Conservation (phyloP, 2,113 vertebrate species). For the Prunella fulvescens region DNA sequence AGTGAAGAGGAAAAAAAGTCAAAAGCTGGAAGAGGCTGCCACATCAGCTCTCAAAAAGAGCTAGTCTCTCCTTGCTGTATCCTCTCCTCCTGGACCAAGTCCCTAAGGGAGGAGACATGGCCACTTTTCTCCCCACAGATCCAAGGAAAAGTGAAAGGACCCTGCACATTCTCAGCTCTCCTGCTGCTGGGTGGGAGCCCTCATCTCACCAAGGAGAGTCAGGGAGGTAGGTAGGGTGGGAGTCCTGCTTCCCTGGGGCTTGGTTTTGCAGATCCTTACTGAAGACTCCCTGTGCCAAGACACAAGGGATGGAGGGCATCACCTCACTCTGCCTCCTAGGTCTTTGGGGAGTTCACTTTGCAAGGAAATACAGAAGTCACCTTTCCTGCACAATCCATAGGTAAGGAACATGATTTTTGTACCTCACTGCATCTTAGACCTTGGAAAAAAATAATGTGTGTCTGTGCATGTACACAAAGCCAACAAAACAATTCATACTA, state of each 20-base stretch:
- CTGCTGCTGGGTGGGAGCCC: background rate
- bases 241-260: background rate
- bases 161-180: background rate
- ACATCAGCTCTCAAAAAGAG: accelerated
- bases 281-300: background rate
- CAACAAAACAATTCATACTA: background rate
- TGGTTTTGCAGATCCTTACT: background rate
- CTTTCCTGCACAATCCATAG: background rate
- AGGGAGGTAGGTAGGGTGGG: accelerated
- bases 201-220: background rate
- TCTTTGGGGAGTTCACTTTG: background rate
- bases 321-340: background rate
- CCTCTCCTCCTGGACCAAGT: background rate
- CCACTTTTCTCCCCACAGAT: background rate
- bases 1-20: background rate
- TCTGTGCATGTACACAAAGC: background rate
- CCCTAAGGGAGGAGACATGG: background rate
- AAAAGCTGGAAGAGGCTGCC: background rate
- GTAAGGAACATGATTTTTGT: background rate
- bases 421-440: background rate
- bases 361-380: background rate
- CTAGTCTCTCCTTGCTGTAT: background rate
- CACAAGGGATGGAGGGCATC: background rate
- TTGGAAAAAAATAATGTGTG: background rate
- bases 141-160: accelerated